Percentiles rank a stretch among this genome's conserved stretches.
These are phyloP conservation scores for Eubasilissa splendida DNA, from an alignment of 2,888 invertebrate genomes.

Conservation along the genomic window DNA sequence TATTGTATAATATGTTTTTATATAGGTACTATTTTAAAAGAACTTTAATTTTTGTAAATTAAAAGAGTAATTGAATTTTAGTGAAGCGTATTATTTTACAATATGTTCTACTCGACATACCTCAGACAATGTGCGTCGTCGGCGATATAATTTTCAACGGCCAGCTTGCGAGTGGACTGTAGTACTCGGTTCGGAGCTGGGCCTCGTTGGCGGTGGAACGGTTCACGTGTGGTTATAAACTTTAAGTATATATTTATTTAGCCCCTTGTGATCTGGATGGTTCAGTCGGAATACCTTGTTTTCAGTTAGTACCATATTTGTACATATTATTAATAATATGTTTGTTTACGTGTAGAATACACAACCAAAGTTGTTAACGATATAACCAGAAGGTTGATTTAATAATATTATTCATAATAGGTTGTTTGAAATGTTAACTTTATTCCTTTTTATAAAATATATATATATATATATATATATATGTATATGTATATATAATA, in stretches of 20 bases:
- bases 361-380: slow-evolving; percentile 75
- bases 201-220: neutral
- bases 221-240: neutral
- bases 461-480: slow-evolving; percentile 42
- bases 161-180: slow-evolving; percentile 6
- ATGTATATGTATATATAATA: slow-evolving; percentile 26
- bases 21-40: slow-evolving; percentile 23
- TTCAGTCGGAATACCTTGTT: slow-evolving; percentile 53
- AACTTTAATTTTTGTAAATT: slow-evolving; percentile 5
- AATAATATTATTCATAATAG: slow-evolving; percentile 67
- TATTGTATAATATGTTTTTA: slow-evolving; percentile 17
- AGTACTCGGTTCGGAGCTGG: neutral
- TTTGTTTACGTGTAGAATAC: slow-evolving; percentile 74
- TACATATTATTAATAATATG: slow-evolving; percentile 54
- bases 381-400: slow-evolving; percentile 72
- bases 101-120: slow-evolving; percentile 32
- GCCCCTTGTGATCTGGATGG: slow-evolving; percentile 56
- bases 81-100: slow-evolving; percentile 8
- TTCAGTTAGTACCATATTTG: slow-evolving; percentile 54
- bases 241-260: slow-evolving; percentile 49
- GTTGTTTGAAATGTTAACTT: slow-evolving; percentile 59
- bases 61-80: neutral
- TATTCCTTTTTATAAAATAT: slow-evolving; percentile 56
- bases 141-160: slow-evolving; percentile 32
- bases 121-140: slow-evolving; percentile 18